Evolutionary conservation across 1,140 invertebrate species (phyloP).

Genomic region (Drosophila mayri): DNA sequence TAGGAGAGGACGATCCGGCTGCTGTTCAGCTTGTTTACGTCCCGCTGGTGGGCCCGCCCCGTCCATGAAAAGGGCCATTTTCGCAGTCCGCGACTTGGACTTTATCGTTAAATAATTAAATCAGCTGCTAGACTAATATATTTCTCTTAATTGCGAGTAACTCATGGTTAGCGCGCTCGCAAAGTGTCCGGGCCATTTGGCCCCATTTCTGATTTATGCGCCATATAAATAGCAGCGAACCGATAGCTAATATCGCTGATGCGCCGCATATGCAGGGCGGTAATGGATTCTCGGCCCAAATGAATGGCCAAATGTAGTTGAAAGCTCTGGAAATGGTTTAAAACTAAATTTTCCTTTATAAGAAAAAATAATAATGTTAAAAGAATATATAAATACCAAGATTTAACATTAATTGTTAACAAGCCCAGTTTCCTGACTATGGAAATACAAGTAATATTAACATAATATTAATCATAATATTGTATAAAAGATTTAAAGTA

Average conservation of each 20-base stretch:
- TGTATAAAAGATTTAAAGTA: no score
- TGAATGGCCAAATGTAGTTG: slow-evolving; percentile 1
- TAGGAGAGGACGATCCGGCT: slow-evolving; percentile 39
- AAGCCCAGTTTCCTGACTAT: no score
- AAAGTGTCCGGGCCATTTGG: slow-evolving; percentile 59
- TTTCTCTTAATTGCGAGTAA: slow-evolving; percentile 81
- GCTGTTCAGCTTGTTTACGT: slow-evolving; percentile 56
- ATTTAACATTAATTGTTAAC: no score
- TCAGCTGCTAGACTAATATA: slow-evolving; percentile 84
- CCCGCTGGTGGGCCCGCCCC: slow-evolving; percentile 10
- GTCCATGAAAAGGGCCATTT: slow-evolving; percentile 5
- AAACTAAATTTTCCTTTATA: neutral
- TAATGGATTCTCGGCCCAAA: slow-evolving; percentile 28
- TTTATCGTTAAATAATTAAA: slow-evolving; percentile 85
- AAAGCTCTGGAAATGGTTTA: neutral
- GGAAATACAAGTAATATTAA: no score
- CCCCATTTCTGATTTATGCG: slow-evolving; percentile 66
- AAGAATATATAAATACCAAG: no score
- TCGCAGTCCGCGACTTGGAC: slow-evolving; percentile 53
- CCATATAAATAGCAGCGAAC: slow-evolving; percentile 33
- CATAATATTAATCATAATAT: no score
- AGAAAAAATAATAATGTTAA: neutral
- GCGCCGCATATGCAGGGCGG: slow-evolving; percentile 38
- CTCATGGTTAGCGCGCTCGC: slow-evolving; percentile 51
- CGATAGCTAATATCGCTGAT: slow-evolving; percentile 53